Evolutionary conservation across 2,113 vertebrate species (phyloP).

Genomic region (Neodon shergylaensis): DNA sequence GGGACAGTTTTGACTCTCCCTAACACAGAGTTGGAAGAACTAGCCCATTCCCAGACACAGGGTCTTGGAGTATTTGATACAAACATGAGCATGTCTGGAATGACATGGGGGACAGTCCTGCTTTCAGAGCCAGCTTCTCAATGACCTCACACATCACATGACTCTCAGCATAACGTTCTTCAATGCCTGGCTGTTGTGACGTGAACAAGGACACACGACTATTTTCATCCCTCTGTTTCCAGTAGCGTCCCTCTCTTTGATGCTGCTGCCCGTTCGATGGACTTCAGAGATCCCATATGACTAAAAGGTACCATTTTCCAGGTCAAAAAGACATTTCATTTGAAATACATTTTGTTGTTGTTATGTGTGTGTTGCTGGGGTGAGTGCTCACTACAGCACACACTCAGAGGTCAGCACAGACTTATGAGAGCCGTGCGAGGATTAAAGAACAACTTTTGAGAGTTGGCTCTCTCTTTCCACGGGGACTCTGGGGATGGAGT

Average conservation of each 20-base stretch:
- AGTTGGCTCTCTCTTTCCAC: background rate
- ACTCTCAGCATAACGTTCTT: background rate
- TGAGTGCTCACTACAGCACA: background rate
- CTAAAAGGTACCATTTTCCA: background rate
- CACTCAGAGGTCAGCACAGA: background rate
- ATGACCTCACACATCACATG: background rate
- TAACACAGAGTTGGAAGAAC: background rate
- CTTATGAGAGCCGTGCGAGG: background rate
- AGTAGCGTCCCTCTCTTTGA: background rate
- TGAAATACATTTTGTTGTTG: background rate
- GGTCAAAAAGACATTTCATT: background rate
- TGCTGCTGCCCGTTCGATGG: background rate
- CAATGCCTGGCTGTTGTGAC: background rate
- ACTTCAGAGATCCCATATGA: background rate
- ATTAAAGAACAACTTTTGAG: background rate
- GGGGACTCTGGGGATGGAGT: background rate
- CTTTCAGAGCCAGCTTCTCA: background rate
- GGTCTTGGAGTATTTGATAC: background rate
- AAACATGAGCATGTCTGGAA: background rate
- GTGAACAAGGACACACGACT: background rate
- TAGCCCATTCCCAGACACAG: background rate
- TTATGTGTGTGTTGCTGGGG: background rate
- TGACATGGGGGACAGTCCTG: background rate
- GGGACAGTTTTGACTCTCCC: background rate
- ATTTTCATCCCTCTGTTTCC: background rate